Percentiles rank a stretch among this genome's conserved stretches.
phyloP scores from a whole-genome alignment of 2,113 vertebrate species.

The Trinectes maculatus region DNA sequence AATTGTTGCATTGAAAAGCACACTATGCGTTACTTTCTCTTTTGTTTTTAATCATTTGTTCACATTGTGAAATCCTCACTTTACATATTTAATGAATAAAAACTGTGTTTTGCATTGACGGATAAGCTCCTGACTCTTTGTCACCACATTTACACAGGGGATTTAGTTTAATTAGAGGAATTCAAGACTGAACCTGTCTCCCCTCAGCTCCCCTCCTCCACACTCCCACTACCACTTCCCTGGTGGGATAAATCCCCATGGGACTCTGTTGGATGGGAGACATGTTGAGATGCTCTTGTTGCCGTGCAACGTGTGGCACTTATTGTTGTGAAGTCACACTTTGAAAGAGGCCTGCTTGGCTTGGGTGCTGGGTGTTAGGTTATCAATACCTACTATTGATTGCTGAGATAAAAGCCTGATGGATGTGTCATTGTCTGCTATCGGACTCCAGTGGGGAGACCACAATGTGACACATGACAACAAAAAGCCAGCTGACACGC shows the following conservation, averaged over 20 bases:
- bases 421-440: slow-evolving; percentile 37
- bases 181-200: neutral
- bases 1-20: slow-evolving; percentile 38
- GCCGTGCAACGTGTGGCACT: slow-evolving; percentile 16
- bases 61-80: slow-evolving; percentile 54
- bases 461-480: too few species aligned
- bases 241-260: slow-evolving; percentile 10
- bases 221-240: neutral
- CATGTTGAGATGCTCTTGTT: slow-evolving; percentile 38
- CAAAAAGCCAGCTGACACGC: slow-evolving; percentile 34
- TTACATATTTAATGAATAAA: slow-evolving; percentile 81
- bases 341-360: slow-evolving; percentile 29
- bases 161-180: neutral
- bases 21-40: slow-evolving; percentile 27
- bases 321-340: slow-evolving; percentile 27
- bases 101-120: slow-evolving; percentile 61
- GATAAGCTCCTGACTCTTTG: slow-evolving; percentile 52
- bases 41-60: slow-evolving; percentile 34
- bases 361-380: slow-evolving; percentile 31
- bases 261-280: slow-evolving; percentile 10
- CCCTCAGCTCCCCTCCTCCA: neutral
- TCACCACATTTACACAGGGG: slow-evolving; percentile 10
- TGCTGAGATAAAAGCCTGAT: slow-evolving; percentile 33
- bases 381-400: slow-evolving; percentile 65
- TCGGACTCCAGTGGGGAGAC: slow-evolving; percentile 12